A percentile compares a stretch with the other conserved stretches of the same genome.
These are phyloP conservation scores for Parapristionchus giblindavisi DNA, from an alignment of 2,888 invertebrate species.

Conservation along the genomic window DNA sequence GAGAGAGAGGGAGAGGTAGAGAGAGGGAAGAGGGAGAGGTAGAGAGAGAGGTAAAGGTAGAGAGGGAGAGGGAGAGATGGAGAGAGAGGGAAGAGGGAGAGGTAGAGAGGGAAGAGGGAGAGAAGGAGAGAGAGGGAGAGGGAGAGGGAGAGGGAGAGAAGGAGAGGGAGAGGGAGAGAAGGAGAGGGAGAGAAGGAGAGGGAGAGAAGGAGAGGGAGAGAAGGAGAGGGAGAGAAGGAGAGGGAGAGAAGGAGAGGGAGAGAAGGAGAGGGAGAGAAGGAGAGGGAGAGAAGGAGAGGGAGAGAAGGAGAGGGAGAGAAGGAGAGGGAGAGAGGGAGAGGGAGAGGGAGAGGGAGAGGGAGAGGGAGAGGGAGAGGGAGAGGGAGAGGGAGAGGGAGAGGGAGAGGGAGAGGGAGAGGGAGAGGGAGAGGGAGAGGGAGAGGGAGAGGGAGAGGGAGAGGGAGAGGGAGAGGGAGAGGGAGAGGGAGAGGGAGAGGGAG, in stretches of 20 bases:
- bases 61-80: background rate
- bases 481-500: too few relatives aligned
- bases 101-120: conserved; percentile 24
- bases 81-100: conserved; percentile 10
- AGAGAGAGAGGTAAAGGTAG: background rate
- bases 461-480: too few relatives aligned
- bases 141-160: background rate
- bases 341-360: conserved; percentile 1
- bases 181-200: conserved; percentile 4
- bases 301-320: background rate
- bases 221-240: background rate
- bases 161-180: background rate
- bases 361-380: background rate
- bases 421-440: conserved; percentile 15
- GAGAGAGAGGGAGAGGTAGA: background rate
- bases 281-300: conserved; percentile 2
- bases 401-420: background rate
- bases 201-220: conserved; percentile 25
- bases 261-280: background rate
- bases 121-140: background rate
- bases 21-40: background rate
- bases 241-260: background rate
- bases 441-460: background rate
- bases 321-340: background rate
- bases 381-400: conserved; percentile 1